Percentiles rank a stretch among this genome's conserved stretches.
Conservation (phyloP, 2,113 vertebrate species). For the Sylvilagus bachmani region DNA sequence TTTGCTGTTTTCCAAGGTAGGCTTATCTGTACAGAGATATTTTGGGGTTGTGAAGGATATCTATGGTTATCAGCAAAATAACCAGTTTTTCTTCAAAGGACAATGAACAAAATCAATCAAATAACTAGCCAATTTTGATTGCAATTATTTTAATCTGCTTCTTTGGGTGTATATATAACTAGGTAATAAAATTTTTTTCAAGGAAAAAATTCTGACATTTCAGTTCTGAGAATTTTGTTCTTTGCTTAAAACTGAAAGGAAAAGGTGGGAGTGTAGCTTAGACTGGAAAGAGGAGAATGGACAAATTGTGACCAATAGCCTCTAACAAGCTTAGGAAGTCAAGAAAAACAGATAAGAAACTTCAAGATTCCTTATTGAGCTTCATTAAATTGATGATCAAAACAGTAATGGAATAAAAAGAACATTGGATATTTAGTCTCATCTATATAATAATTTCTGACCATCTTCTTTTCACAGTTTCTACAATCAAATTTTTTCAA, state of each 20-base stretch:
- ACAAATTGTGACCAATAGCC: background rate
- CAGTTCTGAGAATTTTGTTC: constrained; percentile 56
- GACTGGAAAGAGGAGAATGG: constrained; percentile 50
- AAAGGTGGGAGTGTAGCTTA: constrained; percentile 42
- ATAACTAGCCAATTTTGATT: background rate
- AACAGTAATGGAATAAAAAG: background rate
- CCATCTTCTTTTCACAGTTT: background rate
- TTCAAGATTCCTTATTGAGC: background rate
- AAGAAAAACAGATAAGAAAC: constrained; percentile 3
- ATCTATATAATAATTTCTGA: background rate
- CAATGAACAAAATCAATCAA: constrained; percentile 19
- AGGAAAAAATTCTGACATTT: constrained; percentile 66
- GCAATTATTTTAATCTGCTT: constrained; percentile 34
- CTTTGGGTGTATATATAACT: constrained; percentile 51
- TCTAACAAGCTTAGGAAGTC: background rate
- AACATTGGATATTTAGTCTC: background rate
- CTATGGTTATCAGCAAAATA: background rate
- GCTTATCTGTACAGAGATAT: background rate
- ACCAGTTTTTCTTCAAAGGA: background rate
- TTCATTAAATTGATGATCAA: background rate
- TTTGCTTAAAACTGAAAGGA: constrained; percentile 47
- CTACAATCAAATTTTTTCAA: background rate
- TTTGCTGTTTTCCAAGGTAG: background rate
- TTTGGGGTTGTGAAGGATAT: background rate
- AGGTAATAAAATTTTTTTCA: constrained; percentile 56